Base-by-base conservation (phyloP, 2,888 invertebrate genomes). In the Ecliptopera silaceata region DNA sequence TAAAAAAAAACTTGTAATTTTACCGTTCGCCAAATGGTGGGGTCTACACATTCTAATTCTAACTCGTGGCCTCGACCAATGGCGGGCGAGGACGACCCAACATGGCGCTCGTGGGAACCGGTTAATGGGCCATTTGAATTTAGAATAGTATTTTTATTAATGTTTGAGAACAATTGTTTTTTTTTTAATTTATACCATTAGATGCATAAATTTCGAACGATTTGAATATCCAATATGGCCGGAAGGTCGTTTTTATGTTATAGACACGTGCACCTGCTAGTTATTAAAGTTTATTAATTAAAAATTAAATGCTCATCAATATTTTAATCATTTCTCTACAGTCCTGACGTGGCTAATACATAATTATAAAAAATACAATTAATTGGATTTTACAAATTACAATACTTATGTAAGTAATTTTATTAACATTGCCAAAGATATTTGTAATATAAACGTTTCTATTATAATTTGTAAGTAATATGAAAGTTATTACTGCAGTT, bases 41-140 rank as follows among this genome's bases (percentile, higher is more conserved):
- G 90, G 89, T 86, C 86, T 84, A 87, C 84, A 84, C 84, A 88
- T 90, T 91, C 90, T 91, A 90, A 91, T 91, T 88, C 89, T 89
- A 89, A 86, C 88, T 79, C 74, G 75, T 69, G 86, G 85, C 88
- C 88, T 86, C 87, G 83, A 77, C 91, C 91, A 91, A 91, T 91
- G 77, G 85, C 87, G 81, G 83, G 77, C 89, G 88, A 87, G 90
- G 88, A 89, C 88, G 87, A 84, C 67, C 80, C 82, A 90, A 87
- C 82, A 90, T 90, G 91, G 90, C 90, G 84, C 84, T 82, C 88
- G 89, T 90, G 90, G 88, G 90, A 90, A 90, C 88, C 88, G 86
- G 88, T 88, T 91, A 86, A 89, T 89, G 84, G 88, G 79, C 84
- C 81, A 86, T 90, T 91, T 88, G 89, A 89, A 89, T 89, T 90